A percentile compares a stretch with the other conserved stretches of the same genome.
These are phyloP conservation scores for Idris sp. DNA, from an alignment of 1,140 invertebrate species.

Conservation along the genomic window DNA sequence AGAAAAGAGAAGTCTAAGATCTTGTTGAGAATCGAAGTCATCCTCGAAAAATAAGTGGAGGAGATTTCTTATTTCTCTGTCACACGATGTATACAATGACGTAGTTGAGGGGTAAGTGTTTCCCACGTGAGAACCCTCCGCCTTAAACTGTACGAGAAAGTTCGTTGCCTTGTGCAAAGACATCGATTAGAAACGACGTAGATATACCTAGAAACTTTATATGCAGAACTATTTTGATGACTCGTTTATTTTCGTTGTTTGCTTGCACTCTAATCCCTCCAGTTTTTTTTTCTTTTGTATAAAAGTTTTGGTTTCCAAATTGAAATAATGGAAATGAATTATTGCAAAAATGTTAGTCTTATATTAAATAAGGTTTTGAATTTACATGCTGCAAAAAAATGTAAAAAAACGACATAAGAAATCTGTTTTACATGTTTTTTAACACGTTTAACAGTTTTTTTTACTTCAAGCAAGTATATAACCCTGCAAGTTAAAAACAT, in stretches of 20 bases:
- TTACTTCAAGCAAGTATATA: too few relatives aligned
- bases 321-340: too few relatives aligned
- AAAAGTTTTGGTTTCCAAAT: too few relatives aligned
- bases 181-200: conserved; percentile 62
- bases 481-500: too few relatives aligned
- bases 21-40: conserved; percentile 45
- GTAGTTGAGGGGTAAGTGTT: conserved; percentile 50
- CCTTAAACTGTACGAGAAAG: conserved; percentile 48
- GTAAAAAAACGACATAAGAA: too few relatives aligned
- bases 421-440: too few relatives aligned
- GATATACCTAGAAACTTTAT: conserved; percentile 53
- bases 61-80: conserved; percentile 49
- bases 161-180: conserved; percentile 61
- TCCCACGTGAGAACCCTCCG: conserved; percentile 59
- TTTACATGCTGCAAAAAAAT: too few relatives aligned
- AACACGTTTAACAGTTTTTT: too few relatives aligned
- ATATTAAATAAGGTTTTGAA: too few relatives aligned
- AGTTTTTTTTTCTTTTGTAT: too few relatives aligned
- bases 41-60: conserved; percentile 45
- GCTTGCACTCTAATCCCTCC: conserved; percentile 26
- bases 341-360: too few relatives aligned
- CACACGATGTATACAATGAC: conserved; percentile 52
- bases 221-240: conserved; percentile 56
- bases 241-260: conserved; percentile 35
- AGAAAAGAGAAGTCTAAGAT: too few relatives aligned